phyloP scores from a whole-genome alignment of 1,140 invertebrate genomes.

The Cepaea nemoralis region DNA sequence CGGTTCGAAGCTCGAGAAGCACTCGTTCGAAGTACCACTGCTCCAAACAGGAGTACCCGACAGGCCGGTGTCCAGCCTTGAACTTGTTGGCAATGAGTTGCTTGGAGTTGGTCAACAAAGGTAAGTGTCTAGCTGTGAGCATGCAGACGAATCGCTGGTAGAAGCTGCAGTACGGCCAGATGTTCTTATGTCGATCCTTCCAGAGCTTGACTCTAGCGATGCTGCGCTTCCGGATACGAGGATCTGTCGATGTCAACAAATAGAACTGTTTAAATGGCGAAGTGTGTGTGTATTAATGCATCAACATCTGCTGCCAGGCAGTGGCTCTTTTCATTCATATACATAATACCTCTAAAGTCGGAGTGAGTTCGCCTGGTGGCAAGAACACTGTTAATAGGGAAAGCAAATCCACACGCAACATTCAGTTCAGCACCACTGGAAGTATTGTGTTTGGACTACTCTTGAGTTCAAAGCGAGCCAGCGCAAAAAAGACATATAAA shows the following conservation, averaged over 20 bases:
- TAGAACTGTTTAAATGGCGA: too few species aligned
- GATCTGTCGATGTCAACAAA: not conserved
- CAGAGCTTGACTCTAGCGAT: slow-evolving; percentile 45
- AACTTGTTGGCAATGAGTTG: slow-evolving; percentile 55
- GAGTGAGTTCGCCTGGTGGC: too few species aligned
- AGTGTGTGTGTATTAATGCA: too few species aligned
- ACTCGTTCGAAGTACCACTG: slow-evolving; percentile 44
- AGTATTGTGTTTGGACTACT: too few species aligned
- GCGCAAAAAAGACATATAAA: too few species aligned
- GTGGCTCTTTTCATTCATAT: too few species aligned
- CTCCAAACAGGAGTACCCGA: slow-evolving; percentile 47
- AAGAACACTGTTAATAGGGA: too few species aligned
- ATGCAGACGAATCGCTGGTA: slow-evolving; percentile 48
- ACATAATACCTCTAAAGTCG: too few species aligned
- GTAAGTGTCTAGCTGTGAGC: slow-evolving; percentile 47
- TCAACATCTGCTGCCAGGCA: too few species aligned
- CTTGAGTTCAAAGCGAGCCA: too few species aligned
- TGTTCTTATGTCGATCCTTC: slow-evolving; percentile 34
- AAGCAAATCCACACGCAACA: too few species aligned
- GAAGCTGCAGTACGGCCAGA: slow-evolving; percentile 29
- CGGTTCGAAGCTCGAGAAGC: not conserved
- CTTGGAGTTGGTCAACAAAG: slow-evolving; percentile 27
- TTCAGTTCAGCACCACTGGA: too few species aligned
- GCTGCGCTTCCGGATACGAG: slow-evolving; percentile 24
- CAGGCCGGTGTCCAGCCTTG: slow-evolving; percentile 25